Base-by-base conservation (phyloP, 2,888 invertebrate species). In the Leucoma salicis region DNA sequence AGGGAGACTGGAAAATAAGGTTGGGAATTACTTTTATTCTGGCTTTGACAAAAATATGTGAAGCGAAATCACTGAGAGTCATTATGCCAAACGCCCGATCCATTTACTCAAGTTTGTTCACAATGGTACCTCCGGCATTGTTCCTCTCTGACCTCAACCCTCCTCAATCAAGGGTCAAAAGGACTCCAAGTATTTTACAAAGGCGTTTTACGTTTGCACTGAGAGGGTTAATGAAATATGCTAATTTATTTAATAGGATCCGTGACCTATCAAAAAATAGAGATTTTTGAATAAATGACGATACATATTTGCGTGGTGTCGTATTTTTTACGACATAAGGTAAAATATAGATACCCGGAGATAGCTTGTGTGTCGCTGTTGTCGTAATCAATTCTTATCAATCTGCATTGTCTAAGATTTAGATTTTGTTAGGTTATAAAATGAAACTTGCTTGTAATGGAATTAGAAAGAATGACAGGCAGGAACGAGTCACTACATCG, bases 201-300 rank as follows among this genome's bases (percentile, higher is more conserved):
- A 61, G 45, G 63, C 57, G 49, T 61, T 63, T 56, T 51, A 48
- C 63, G 53, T 57, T 47, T 49, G 53, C 49, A 51, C 42, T 41
- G 56, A 46, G 55, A 43, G 62, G 59, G 60, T 66, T 68, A 67
- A 69, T 68, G 64, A 69, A 68, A 68, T 63, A 69, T 68, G 68
- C 67, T 67, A 69, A 69, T 69, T 53, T 50, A 35, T 28, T 39
- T 68, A 63, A 68, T 69, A 66, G 63, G 39, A 60, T 61, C 57
- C 68, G 67, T 69, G 68, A 61, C 63, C 60, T 68, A 68, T 68
- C 63, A 60, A 52, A 53, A 46, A 48, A n/a, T 7, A 27, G 27
- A 8, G 3, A n/a, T 27, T 6, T 14, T 31, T 31, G n/a, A 21
- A 33, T 21, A 29, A 13, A n/a, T 5, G 11, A 11, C 3, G 29